A percentile compares a stretch with the other conserved stretches of the same genome.
Conservation (phyloP, 2,888 invertebrate species). For the Eilema depressum region DNA sequence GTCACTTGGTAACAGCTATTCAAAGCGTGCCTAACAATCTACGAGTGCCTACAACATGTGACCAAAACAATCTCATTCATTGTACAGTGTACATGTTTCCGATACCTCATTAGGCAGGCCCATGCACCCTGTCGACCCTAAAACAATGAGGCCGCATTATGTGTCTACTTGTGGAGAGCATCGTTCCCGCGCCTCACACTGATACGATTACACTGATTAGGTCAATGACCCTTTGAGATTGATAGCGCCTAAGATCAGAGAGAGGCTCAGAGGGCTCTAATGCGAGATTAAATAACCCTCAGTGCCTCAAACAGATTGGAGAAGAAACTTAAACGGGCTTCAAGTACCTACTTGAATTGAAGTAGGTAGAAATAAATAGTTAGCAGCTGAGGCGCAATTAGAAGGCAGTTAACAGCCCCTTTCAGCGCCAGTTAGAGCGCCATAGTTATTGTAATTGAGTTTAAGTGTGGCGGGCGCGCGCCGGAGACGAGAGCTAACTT, state of each 20-base stretch:
- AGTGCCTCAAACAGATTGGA: neutral
- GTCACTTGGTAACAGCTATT: neutral
- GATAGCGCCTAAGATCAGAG: conserved; percentile 10
- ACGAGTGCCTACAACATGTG: neutral
- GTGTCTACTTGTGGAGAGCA: too few relatives aligned
- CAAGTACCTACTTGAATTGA: conserved; percentile 10
- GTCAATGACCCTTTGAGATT: conserved; percentile 11
- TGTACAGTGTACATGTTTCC: neutral
- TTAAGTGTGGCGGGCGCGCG: neutral
- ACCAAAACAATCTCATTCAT: neutral
- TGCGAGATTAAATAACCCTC: neutral
- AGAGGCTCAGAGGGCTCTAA: neutral
- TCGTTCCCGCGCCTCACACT: neutral
- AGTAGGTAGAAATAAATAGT: conserved; percentile 5
- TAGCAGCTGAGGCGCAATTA: conserved; percentile 14
- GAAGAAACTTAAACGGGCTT: neutral
- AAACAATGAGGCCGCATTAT: conserved; percentile 2
- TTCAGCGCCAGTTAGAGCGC: neutral
- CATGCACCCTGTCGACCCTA: neutral
- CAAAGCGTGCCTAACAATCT: too few relatives aligned
- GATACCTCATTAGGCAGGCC: neutral
- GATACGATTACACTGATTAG: conserved; percentile 19
- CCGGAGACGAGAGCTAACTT: neutral
- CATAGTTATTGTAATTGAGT: conserved; percentile 16
- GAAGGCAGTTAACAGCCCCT: conserved; percentile 8